These are phyloP conservation scores for Euwallacea fornicatus DNA, from an alignment of 1,140 invertebrate genomes.

Conservation along the genomic window DNA sequence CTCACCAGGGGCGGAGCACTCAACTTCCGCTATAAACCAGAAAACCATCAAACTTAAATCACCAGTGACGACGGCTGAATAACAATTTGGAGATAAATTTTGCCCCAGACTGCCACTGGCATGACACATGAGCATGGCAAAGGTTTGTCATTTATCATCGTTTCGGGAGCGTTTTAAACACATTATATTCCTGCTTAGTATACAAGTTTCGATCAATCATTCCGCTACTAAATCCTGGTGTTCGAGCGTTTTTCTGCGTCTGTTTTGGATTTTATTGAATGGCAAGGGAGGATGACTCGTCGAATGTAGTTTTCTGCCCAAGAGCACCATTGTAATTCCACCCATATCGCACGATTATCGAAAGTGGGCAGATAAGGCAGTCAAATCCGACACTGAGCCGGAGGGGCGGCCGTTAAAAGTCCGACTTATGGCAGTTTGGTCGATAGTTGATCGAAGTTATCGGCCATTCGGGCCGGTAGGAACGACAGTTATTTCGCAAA, in stretches of 20 bases:
- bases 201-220: background rate
- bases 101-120: too few species aligned
- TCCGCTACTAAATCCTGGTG: background rate
- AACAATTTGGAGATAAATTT: too few species aligned
- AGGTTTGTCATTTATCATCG: background rate
- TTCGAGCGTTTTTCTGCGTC: too few species aligned
- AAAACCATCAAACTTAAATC: too few species aligned
- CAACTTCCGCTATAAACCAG: too few species aligned
- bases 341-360: background rate
- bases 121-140: too few species aligned
- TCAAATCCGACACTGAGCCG: background rate
- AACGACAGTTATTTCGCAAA: too few species aligned
- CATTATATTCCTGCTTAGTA: slow-evolving; percentile 4
- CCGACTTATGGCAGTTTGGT: background rate
- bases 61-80: too few species aligned
- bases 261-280: too few species aligned
- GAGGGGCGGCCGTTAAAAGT: background rate
- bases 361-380: background rate
- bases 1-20: background rate
- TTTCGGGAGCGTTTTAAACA: slow-evolving; percentile 5
- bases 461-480: background rate
- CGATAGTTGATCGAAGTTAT: slow-evolving; percentile 1
- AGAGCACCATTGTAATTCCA: background rate
- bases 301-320: too few species aligned
- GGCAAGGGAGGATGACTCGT: too few species aligned